These are phyloP conservation scores for Drosophila birchii DNA, from an alignment of 2,888 invertebrate genomes.

Conservation along the genomic window DNA sequence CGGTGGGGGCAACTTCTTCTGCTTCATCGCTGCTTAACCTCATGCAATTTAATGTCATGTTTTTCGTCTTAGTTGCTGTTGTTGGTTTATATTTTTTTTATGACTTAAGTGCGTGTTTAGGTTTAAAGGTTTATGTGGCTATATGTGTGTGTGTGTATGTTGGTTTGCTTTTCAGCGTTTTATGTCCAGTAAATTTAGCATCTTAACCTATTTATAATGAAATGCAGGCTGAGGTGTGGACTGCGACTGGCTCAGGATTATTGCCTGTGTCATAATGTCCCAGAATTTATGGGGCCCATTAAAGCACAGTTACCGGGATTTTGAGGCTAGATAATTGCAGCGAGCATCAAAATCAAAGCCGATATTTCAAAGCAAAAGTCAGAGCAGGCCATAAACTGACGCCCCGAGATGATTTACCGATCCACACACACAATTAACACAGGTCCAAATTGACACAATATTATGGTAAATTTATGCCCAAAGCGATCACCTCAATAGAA, in stretches of 20 bases:
- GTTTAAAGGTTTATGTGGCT: constrained; percentile 77
- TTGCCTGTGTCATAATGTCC: constrained; percentile 58
- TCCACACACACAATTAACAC: constrained; percentile 44
- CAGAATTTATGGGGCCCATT: constrained; percentile 65
- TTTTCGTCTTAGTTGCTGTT: constrained; percentile 75
- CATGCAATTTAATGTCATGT: constrained; percentile 81
- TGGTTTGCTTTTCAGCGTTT: constrained; percentile 35
- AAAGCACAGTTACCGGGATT: constrained; percentile 70
- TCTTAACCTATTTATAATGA: constrained; percentile 81
- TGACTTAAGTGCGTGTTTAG: constrained; percentile 81
- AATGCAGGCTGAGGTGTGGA: constrained; percentile 56
- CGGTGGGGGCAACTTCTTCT: constrained; percentile 21
- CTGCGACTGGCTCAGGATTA: constrained; percentile 44
- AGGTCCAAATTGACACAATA: constrained; percentile 40
- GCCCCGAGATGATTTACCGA: constrained; percentile 46
- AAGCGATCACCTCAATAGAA: constrained; percentile 13
- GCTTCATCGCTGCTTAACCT: constrained; percentile 57
- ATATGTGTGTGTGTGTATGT: constrained; percentile 26
- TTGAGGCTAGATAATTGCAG: constrained; percentile 62
- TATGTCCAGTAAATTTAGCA: constrained; percentile 72
- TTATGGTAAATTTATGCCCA: constrained; percentile 40
- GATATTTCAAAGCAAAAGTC: constrained; percentile 30
- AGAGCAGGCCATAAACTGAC: constrained; percentile 52
- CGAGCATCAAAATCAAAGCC: constrained; percentile 28
- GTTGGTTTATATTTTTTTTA: constrained; percentile 62